Conservation (phyloP, 1,140 invertebrate species). For the Sycophaga agraensis region DNA sequence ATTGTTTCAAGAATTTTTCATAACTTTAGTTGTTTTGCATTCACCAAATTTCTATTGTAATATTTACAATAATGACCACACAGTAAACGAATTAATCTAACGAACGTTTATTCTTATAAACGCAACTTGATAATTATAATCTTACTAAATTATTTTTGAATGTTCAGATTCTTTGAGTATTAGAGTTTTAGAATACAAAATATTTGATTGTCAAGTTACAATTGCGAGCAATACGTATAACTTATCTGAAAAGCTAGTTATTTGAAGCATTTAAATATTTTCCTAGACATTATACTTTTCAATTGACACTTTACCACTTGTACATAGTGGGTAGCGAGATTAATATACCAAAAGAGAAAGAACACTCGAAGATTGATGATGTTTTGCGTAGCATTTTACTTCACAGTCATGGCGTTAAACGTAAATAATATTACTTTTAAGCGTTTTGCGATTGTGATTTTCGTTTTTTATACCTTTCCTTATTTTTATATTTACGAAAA, state of each 20-base stretch:
- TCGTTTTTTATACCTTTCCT: constrained; percentile 25
- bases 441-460: constrained; percentile 24
- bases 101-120: too few relatives aligned
- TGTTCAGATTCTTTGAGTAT: too few relatives aligned
- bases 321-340: constrained; percentile 27
- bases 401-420: constrained; percentile 27
- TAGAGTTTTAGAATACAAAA: too few relatives aligned
- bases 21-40: too few relatives aligned
- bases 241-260: neutral
- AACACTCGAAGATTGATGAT: constrained; percentile 11
- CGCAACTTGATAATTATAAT: too few relatives aligned
- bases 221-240: constrained; percentile 1
- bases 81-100: too few relatives aligned
- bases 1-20: too few relatives aligned
- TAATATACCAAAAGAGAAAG: constrained; percentile 33
- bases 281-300: constrained; percentile 9
- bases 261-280: constrained; percentile 1
- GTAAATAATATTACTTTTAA: constrained; percentile 25
- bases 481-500: constrained; percentile 26
- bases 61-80: too few relatives aligned
- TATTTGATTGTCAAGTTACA: too few relatives aligned
- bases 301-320: constrained; percentile 7
- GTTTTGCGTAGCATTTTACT: constrained; percentile 24
- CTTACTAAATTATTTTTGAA: too few relatives aligned
- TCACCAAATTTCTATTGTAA: too few relatives aligned